Percentiles rank a stretch among this genome's conserved stretches.
phyloP scores from a whole-genome alignment of 2,113 vertebrate species.

The Etia nguti region DNA sequence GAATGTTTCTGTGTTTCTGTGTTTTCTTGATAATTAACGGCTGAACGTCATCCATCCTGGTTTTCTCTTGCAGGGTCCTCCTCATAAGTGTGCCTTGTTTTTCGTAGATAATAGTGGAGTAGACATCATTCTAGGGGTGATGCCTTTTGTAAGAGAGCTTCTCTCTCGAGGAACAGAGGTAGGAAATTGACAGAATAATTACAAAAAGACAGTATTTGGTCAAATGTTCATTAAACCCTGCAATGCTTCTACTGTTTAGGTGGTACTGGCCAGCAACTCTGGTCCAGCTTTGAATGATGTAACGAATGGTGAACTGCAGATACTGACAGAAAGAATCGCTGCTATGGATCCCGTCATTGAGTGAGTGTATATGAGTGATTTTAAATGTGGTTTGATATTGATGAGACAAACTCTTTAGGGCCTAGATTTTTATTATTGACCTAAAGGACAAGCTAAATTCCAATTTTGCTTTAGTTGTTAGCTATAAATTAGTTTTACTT shows the following conservation, averaged over 20 bases:
- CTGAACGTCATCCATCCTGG: constrained; percentile 68
- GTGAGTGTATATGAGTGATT: constrained; percentile 58
- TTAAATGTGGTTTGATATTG: not conserved
- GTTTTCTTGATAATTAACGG: not conserved
- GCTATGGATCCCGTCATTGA: constrained; percentile 86
- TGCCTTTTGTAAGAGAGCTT: constrained; percentile 98
- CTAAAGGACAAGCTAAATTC: not conserved
- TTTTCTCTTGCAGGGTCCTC: constrained; percentile 93
- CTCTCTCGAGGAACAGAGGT: constrained; percentile 96
- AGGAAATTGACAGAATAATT: not conserved
- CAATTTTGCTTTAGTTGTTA: not conserved
- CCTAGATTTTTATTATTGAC: not conserved
- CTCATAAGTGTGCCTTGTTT: constrained; percentile 99
- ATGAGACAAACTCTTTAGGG: not conserved
- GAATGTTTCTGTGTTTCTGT: not conserved
- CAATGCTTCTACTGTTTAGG: constrained; percentile 58
- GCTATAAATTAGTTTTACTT: not conserved
- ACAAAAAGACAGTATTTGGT: not conserved
- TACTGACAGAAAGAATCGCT: constrained; percentile 85
- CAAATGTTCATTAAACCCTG: not conserved
- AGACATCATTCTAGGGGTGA: constrained; percentile 98
- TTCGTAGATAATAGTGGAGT: constrained; percentile 99
- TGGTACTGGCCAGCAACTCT: constrained; percentile 95
- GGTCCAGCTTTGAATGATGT: constrained; percentile 93
- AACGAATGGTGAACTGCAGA: constrained; percentile 88